These are phyloP conservation scores for Epinephelus moara DNA, from an alignment of 2,113 vertebrate species.

Conservation along the genomic window DNA sequence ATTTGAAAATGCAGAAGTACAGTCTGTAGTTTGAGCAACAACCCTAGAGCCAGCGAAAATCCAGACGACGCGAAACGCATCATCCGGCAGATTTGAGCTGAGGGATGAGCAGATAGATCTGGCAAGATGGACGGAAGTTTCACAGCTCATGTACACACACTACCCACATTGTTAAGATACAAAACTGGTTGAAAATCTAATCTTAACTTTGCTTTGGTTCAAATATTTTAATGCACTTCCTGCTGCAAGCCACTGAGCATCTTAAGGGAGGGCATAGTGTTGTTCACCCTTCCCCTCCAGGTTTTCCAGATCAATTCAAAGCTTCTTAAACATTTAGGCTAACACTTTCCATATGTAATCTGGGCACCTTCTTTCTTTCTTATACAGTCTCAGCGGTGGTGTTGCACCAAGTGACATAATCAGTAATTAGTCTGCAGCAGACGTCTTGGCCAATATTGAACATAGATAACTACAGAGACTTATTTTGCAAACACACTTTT, in stretches of 20 bases:
- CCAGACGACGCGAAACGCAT: no score
- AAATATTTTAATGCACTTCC: not conserved
- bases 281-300: slow-evolving; percentile 1
- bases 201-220: not conserved
- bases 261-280: not conserved
- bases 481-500: slow-evolving; percentile 47
- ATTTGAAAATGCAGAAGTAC: no score
- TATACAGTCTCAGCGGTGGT: not conserved
- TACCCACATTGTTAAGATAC: no score
- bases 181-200: not conserved
- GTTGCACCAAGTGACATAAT: slow-evolving; percentile 34
- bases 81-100: no score
- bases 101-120: no score
- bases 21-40: no score
- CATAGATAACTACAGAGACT: slow-evolving; percentile 52
- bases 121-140: no score
- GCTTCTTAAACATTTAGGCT: not conserved
- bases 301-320: not conserved
- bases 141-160: no score
- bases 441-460: slow-evolving; percentile 63
- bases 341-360: not conserved
- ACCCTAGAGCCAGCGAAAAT: no score
- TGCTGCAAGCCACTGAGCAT: no score
- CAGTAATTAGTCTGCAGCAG: slow-evolving; percentile 49
- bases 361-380: slow-evolving; percentile 2